phyloP scores from a whole-genome alignment of 2,113 vertebrate genomes.

The Triplophysa rosa region DNA sequence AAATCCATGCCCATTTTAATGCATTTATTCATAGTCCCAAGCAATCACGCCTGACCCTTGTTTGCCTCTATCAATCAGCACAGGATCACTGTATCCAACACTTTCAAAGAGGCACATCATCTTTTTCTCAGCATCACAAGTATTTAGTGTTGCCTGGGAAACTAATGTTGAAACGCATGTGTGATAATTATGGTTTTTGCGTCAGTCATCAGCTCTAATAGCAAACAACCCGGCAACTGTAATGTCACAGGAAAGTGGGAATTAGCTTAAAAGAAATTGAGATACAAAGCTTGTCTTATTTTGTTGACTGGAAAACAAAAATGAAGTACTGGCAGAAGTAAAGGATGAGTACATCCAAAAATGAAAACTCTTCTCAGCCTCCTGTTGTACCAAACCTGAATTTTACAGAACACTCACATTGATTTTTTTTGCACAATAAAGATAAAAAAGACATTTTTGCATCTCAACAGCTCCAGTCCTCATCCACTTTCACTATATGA shows the following conservation, averaged over 20 bases:
- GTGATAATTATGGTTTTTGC: slow-evolving; percentile 24
- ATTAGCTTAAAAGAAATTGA: background rate
- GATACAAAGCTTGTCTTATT: background rate
- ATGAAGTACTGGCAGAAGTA: background rate
- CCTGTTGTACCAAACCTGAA: background rate
- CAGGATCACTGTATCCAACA: slow-evolving; percentile 26
- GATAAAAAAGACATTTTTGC: background rate
- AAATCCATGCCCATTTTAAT: slow-evolving; percentile 54
- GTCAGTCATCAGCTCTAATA: background rate
- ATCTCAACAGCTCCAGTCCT: background rate
- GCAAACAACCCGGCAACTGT: slow-evolving; percentile 6
- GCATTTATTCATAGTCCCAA: slow-evolving; percentile 47
- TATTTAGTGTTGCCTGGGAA: slow-evolving; percentile 11
- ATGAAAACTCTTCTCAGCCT: background rate
- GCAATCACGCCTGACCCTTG: slow-evolving; percentile 47
- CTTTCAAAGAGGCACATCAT: background rate
- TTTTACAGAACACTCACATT: no score
- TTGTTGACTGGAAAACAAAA: background rate
- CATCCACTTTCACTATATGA: background rate
- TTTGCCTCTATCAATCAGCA: slow-evolving; percentile 27
- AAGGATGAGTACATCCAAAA: background rate
- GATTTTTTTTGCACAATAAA: no score
- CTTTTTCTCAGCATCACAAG: background rate
- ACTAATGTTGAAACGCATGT: slow-evolving; percentile 25
- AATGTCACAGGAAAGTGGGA: background rate